A percentile compares a stretch with the other conserved stretches of the same genome.
Evolutionary conservation across 1,140 invertebrate species (phyloP).

Genomic region (Paracyclopina nana): DNA sequence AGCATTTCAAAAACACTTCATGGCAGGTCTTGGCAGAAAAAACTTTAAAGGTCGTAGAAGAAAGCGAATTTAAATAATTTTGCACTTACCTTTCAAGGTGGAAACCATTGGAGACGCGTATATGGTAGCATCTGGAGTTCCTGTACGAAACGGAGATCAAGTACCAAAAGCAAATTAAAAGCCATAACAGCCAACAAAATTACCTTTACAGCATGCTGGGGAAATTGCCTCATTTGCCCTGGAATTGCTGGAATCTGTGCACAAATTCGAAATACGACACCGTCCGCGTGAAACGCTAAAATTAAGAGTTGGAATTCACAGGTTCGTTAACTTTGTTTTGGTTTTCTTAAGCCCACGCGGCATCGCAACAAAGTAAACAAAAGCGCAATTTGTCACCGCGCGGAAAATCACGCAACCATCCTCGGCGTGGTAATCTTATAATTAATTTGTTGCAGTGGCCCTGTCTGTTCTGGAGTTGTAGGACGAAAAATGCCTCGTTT

Average conservation of each 20-base stretch:
- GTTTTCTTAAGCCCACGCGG: no score
- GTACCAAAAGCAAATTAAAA: no score
- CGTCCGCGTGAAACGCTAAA: background rate
- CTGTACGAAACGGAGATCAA: conserved; percentile 12
- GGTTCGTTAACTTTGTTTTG: no score
- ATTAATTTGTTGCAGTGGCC: conserved; percentile 32
- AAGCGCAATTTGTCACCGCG: no score
- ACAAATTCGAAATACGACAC: background rate
- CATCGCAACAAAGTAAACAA: no score
- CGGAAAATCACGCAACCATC: no score
- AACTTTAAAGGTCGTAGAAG: no score
- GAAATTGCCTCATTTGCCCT: conserved; percentile 86
- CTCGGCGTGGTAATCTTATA: no score
- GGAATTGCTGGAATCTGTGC: background rate
- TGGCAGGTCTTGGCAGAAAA: background rate
- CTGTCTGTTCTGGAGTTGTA: conserved; percentile 54
- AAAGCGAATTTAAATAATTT: background rate
- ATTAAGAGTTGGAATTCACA: conserved; percentile 4
- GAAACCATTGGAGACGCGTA: conserved; percentile 39
- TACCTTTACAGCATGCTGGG: conserved; percentile 62
- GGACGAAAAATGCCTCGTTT: conserved; percentile 76
- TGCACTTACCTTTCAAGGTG: conserved; percentile 22
- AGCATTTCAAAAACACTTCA: background rate
- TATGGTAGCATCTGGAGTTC: conserved; percentile 24
- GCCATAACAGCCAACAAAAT: no score